Conservation (phyloP, 2,113 vertebrate genomes). For the Naja naja region DNA sequence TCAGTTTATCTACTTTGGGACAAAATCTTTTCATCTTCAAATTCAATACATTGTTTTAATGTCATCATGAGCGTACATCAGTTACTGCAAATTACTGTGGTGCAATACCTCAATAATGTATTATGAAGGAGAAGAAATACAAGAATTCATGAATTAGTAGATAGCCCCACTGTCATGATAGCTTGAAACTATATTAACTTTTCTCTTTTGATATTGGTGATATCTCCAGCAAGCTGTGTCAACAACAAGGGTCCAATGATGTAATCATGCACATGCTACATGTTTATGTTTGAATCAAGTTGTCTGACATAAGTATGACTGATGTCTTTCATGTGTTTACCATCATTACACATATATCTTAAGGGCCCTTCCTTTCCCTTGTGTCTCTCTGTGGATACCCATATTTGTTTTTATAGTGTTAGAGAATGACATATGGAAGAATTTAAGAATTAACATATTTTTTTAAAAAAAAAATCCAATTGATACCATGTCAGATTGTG, state of each 20-base stretch:
- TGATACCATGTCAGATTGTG: not conserved
- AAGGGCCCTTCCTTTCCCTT: not conserved
- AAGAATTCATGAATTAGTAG: not conserved
- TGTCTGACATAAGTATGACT: not conserved
- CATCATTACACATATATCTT: not conserved
- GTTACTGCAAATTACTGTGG: not conserved
- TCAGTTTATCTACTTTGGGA: slow-evolving; percentile 25
- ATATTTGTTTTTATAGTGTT: not conserved
- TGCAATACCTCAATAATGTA: not conserved
- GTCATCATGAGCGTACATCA: not conserved
- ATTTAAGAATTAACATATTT: not conserved
- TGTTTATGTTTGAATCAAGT: not conserved
- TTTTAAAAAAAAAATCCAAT: not conserved
- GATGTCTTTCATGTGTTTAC: not conserved
- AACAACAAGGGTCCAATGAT: not conserved
- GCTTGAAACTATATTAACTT: not conserved
- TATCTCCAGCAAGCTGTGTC: not conserved
- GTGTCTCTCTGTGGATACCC: not conserved
- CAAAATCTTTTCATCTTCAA: slow-evolving; percentile 42
- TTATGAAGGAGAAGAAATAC: not conserved
- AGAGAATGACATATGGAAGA: not conserved
- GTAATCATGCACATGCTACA: not conserved
- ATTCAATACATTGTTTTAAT: not conserved
- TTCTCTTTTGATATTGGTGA: not conserved
- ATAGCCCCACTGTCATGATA: not conserved